Conservation (phyloP, 2,888 invertebrate species). For the Lasioglossum leucozonium region DNA sequence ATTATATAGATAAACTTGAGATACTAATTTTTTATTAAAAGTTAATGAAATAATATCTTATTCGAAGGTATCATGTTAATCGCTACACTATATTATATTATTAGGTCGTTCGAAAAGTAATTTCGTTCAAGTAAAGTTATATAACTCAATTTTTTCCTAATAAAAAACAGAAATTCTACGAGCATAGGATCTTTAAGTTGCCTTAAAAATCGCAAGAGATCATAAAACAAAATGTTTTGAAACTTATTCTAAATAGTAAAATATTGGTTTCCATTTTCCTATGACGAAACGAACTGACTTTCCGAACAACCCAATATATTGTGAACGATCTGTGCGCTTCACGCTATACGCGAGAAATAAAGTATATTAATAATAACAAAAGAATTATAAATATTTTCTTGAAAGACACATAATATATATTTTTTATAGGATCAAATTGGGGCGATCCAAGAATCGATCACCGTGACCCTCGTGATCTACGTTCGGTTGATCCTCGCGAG, state of each 20-base stretch:
- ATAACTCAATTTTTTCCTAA: too few relatives aligned
- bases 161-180: too few relatives aligned
- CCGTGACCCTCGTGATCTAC: conserved; percentile 86
- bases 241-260: too few relatives aligned
- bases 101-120: too few relatives aligned
- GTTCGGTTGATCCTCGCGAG: conserved; percentile 86
- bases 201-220: too few relatives aligned
- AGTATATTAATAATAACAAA: neutral
- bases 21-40: neutral
- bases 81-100: neutral
- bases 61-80: neutral
- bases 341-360: neutral
- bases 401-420: conserved; percentile 12
- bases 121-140: too few relatives aligned
- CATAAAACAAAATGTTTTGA: too few relatives aligned
- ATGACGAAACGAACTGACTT: too few relatives aligned
- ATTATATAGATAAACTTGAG: neutral
- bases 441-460: conserved; percentile 87
- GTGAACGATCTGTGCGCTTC: neutral
- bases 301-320: too few relatives aligned
- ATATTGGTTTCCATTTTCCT: too few relatives aligned
- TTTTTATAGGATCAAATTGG: conserved; percentile 81
- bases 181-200: too few relatives aligned
- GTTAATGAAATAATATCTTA: neutral
- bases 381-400: neutral